Evolutionary conservation across 2,113 vertebrate genomes (phyloP).

Genomic region (Odocoileus virginianus): DNA sequence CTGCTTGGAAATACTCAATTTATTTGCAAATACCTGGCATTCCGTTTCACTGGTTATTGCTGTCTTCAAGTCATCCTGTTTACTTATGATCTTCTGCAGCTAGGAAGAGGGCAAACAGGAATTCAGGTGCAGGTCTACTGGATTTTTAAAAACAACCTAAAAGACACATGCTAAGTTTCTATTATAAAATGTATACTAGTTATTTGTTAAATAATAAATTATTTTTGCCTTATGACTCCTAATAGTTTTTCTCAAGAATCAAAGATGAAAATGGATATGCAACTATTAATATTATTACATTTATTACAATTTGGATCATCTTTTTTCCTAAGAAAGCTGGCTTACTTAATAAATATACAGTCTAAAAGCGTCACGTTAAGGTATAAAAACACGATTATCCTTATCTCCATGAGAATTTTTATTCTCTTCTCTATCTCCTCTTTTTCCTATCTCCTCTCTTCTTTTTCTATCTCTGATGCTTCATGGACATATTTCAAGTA

Average conservation of each 20-base stretch:
- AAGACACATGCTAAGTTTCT: neutral
- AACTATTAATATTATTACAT: neutral
- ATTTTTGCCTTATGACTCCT: neutral
- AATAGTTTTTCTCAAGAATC: neutral
- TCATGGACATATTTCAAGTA: slow-evolving; percentile 21
- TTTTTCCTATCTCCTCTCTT: neutral
- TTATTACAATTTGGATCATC: neutral
- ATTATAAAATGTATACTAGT: neutral
- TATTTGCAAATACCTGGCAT: slow-evolving; percentile 74
- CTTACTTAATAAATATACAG: neutral
- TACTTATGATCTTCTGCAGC: slow-evolving; percentile 94
- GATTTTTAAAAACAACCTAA: slow-evolving; percentile 24
- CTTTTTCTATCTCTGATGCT: neutral
- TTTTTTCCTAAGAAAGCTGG: neutral
- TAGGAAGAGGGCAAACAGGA: slow-evolving; percentile 72
- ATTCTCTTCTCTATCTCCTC: neutral
- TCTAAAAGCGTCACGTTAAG: neutral
- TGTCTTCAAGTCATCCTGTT: slow-evolving; percentile 82
- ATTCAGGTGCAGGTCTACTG: slow-evolving; percentile 26
- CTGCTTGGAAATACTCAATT: neutral
- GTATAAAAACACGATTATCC: neutral
- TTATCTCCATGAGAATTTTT: neutral
- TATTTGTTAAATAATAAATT: neutral
- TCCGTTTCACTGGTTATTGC: slow-evolving; percentile 34
- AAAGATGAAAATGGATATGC: neutral